Evolutionary conservation across 1,140 invertebrate genomes (phyloP).

Genomic region (Scaptomyza pallida): DNA sequence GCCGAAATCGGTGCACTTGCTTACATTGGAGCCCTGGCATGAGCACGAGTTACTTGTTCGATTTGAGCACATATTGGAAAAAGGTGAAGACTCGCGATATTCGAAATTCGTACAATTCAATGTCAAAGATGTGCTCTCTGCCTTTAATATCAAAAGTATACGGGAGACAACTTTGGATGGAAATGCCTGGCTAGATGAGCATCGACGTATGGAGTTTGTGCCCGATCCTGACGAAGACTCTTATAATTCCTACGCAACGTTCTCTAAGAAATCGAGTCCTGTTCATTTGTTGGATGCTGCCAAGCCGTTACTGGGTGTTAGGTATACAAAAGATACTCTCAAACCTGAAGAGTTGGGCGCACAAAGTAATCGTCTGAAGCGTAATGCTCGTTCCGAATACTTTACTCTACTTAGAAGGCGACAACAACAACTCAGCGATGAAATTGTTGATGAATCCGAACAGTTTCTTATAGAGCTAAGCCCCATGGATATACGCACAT

Average conservation of each 20-base stretch:
- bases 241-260: slow-evolving; percentile 52
- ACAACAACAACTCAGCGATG: neutral
- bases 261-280: slow-evolving; percentile 5
- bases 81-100: slow-evolving; percentile 54
- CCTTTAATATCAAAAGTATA: slow-evolving; percentile 61
- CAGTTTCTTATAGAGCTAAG: slow-evolving; percentile 68
- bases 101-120: slow-evolving; percentile 86
- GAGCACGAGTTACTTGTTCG: slow-evolving; percentile 89
- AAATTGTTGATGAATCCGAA: neutral
- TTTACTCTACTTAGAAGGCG: slow-evolving; percentile 25
- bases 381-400: slow-evolving; percentile 9
- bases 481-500: slow-evolving; percentile 79
- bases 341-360: slow-evolving; percentile 47
- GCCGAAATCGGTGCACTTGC: slow-evolving; percentile 91
- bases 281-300: slow-evolving; percentile 49
- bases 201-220: slow-evolving; percentile 70
- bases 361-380: slow-evolving; percentile 70
- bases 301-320: slow-evolving; percentile 35
- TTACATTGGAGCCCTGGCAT: slow-evolving; percentile 94
- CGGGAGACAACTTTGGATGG: slow-evolving; percentile 79
- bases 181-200: slow-evolving; percentile 73
- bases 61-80: slow-evolving; percentile 94
- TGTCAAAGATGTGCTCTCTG: slow-evolving; percentile 83
- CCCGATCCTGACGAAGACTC: slow-evolving; percentile 48
- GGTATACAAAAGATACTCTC: slow-evolving; percentile 50